Evolutionary conservation across 2,113 vertebrate genomes (phyloP), one percentile per base, ranked within the genome.

Genomic region (Smithornis capensis): DNA sequence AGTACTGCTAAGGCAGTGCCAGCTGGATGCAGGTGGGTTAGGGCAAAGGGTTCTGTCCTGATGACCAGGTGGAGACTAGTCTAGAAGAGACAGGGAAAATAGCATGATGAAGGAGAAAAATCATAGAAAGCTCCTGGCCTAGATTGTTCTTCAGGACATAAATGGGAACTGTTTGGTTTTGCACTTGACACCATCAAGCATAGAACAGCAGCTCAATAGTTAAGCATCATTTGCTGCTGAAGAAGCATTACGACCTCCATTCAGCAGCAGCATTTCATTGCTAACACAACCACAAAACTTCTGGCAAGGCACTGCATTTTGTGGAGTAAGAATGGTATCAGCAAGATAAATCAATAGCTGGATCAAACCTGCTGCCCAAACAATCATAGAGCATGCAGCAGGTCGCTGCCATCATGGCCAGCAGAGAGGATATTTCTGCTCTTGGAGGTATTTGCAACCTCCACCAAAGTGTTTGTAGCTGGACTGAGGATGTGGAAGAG

Each of bases 341-440:
- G 4, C 59, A 47, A 79, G 65, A 56, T 40, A 38, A 86, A 86
- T 67, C 60, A 63, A 86, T 76, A 94, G 33, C 79, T 94, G 79
- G 45, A 65, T 87, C 89, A 71, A 78, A 76, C 40, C 38, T 33
- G 11, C 57, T 45, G 49, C 65, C 71, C 49, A 47, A 74, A 53
- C 0, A 4, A 63, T 59, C 21, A 9, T 1, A 63, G 59, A 55
- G 33, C 21, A 6, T 18, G 37, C 52, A 55, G 49, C 3, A 0
- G 14, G 38, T 35, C 4, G 1, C 9, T 57, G 78, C 78, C 35
- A 13, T 23, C 4, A 4, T 1, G 8, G n/a, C 60, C 37, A 65
- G 78, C 78, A 70, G 29, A 12, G 19, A n/a, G 25, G 22, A 28
- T 64, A 3, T 62, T 83, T 71, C 45, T 86, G 57, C 40, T 84